Evolutionary conservation across 2,797 vertebrate genomes (phyloP).

Genomic region (Discoglossus pictus): DNA sequence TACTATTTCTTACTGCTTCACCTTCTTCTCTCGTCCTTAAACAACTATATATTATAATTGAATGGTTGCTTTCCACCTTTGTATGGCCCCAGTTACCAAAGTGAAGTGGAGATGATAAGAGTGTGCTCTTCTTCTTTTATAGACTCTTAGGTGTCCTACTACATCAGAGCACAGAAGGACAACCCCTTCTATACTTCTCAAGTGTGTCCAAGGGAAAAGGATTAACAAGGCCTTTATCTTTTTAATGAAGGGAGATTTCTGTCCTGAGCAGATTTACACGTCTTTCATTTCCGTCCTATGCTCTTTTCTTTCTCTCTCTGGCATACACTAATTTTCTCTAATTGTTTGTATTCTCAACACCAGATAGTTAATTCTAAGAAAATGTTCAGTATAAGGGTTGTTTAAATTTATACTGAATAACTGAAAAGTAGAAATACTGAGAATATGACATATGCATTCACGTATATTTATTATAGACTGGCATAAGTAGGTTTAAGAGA

Average conservation of each 20-base stretch:
- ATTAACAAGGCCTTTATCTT: conserved; percentile 21
- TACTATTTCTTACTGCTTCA: neutral
- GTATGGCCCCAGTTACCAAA: neutral
- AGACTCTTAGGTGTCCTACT: conserved; percentile 24
- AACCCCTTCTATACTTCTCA: conserved; percentile 21
- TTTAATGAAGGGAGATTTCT: conserved; percentile 32
- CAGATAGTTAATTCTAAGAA: too few relatives aligned
- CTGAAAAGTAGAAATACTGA: too few relatives aligned
- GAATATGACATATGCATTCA: too few relatives aligned
- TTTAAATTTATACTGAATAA: too few relatives aligned
- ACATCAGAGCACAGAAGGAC: conserved; percentile 22
- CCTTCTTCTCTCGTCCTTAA: neutral
- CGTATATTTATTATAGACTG: too few relatives aligned
- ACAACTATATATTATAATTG: neutral
- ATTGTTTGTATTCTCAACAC: too few relatives aligned
- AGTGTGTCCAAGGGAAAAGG: conserved; percentile 22
- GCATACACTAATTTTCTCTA: too few relatives aligned
- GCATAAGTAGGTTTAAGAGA: too few relatives aligned
- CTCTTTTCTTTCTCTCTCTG: too few relatives aligned
- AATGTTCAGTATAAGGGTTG: too few relatives aligned
- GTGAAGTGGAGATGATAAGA: conserved; percentile 14
- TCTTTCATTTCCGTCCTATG: conserved; percentile 22
- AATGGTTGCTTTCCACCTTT: neutral
- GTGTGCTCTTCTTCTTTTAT: conserved; percentile 21
- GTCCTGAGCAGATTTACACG: conserved; percentile 36